Base-by-base conservation (phyloP, 2,113 vertebrate species). In the Caloenas nicobarica region DNA sequence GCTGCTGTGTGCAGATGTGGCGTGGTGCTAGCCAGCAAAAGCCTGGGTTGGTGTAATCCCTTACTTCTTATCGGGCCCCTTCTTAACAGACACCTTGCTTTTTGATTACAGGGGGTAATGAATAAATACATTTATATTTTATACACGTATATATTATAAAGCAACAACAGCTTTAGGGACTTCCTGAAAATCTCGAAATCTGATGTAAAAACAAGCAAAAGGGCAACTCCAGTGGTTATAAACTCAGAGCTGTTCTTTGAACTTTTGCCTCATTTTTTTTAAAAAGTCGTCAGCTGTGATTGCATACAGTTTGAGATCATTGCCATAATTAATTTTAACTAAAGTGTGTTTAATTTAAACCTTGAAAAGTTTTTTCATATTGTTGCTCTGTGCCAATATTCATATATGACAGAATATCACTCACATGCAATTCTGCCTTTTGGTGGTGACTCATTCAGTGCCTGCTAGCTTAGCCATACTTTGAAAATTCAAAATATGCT, bases 1-100 rank as follows among this genome's bases (percentile, higher is more conserved):
- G 11, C n/a, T 46, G 40, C 21, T 0, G 2, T 38, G 17, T 0
- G 1, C 38, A 65, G 38, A 23, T 2, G 1, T 15, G n/a, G 4
- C 22, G 1, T 15, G n/a, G 4, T 19, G 34, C 50, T 9, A 7
- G 29, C 50, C 80, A 77, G 38, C 13, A 79, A 36, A 60, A 82
- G 14, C 58, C 28, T 66, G 44, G 38, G 11, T 44, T 28, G 14
- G 6, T 3, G 3, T n/a, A n/a, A 83, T 36, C 21, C 36, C 26
- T 11, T 26, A 23, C 34, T 50, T 16, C 25, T 62, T 26, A 33
- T 38, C 48, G 12, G 44, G 21, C 12, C 21, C 28, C 44, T 64
- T 42, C 71, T 86, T 76, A 83, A 42, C 36, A 83, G 58, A 31
- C 5, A 11, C 11, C 64, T 79, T 44, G 10, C 9, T 70, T 69